These are phyloP conservation scores for Eulemur rubriventer DNA, from an alignment of 2,797 vertebrate species.

Conservation along the genomic window DNA sequence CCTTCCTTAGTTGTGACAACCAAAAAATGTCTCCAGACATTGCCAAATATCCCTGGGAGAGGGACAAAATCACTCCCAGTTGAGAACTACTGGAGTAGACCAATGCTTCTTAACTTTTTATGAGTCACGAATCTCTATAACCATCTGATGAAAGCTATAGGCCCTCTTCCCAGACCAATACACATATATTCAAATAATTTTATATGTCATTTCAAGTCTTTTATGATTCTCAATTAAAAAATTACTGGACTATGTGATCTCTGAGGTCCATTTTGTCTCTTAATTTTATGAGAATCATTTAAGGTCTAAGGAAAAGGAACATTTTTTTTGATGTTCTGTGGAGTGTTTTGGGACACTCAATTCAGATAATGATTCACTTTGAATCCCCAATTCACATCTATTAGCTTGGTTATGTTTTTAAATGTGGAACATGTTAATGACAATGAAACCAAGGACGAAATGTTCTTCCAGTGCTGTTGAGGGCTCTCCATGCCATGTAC, in stretches of 20 bases:
- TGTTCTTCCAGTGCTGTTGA: constrained; percentile 44
- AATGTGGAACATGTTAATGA: constrained; percentile 60
- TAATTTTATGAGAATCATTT: constrained; percentile 53
- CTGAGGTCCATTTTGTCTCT: constrained; percentile 43
- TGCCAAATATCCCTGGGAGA: not conserved
- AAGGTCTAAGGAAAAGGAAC: constrained; percentile 42
- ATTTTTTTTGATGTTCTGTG: constrained; percentile 35
- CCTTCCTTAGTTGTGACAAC: not conserved
- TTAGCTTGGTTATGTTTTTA: constrained; percentile 61
- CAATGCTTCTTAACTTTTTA: not conserved
- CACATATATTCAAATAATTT: constrained; percentile 29
- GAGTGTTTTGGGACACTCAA: not conserved
- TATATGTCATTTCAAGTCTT: constrained; percentile 25
- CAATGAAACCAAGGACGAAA: constrained; percentile 57
- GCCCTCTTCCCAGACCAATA: not conserved
- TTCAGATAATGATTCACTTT: constrained; percentile 60
- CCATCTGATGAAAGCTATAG: not conserved
- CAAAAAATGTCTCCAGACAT: not conserved
- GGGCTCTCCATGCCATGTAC: constrained; percentile 10
- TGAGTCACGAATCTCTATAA: not conserved
- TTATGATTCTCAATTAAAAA: constrained; percentile 35
- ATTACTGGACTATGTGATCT: not conserved
- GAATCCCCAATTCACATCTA: constrained; percentile 57
- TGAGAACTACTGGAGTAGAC: constrained; percentile 1
- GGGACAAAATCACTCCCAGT: not conserved